phyloP scores from a whole-genome alignment of 2,113 vertebrate species.

The Cyanocitta stelleri region DNA sequence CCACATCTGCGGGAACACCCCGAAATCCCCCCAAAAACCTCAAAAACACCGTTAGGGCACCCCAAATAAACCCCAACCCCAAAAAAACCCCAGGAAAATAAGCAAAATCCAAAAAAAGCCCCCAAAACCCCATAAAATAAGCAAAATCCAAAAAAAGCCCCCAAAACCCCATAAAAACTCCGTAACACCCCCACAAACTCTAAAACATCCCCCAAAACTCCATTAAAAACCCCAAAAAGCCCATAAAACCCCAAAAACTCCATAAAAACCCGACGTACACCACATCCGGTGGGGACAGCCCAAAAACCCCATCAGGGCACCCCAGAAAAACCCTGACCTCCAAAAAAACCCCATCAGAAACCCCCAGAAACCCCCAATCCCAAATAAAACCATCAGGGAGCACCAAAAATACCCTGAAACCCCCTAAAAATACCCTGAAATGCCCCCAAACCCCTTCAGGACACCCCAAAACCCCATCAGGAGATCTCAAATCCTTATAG shows the following conservation, averaged over 20 bases:
- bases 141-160: no score
- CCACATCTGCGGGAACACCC: background rate
- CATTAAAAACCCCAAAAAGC: no score
- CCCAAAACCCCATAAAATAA: background rate
- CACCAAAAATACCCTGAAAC: fast-evolving
- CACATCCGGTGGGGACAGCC: no score
- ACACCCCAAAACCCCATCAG: background rate
- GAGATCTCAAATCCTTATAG: background rate
- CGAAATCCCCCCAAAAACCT: background rate
- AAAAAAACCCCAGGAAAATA: background rate
- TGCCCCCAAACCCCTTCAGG: background rate
- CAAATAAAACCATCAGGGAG: no score
- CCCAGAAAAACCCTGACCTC: background rate
- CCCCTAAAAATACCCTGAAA: background rate
- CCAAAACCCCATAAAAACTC: background rate
- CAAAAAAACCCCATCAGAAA: background rate
- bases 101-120: no score
- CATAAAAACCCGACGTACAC: no score
- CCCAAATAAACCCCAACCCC: background rate
- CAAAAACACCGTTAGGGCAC: background rate
- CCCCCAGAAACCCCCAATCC: background rate
- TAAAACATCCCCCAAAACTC: background rate
- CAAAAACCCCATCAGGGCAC: background rate
- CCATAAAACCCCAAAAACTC: no score
- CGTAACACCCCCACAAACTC: no score